Evolutionary conservation across 2,113 vertebrate genomes (phyloP), one percentile per base, ranked within the genome.

Genomic region (Chionomys nivalis): DNA sequence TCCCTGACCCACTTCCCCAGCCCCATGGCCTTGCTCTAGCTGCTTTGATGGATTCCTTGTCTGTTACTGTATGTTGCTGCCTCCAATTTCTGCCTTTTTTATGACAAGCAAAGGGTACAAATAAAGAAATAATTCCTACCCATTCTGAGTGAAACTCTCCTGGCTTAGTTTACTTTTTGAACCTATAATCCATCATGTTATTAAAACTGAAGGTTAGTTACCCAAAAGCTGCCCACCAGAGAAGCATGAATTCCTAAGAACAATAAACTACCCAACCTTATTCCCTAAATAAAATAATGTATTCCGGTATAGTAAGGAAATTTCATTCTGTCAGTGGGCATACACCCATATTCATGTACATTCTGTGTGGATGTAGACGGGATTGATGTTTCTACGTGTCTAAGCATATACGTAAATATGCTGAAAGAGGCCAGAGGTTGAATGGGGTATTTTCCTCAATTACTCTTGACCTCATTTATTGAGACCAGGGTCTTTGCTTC

Each of bases 291-390:
- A 73, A 89, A 52, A 65, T 4, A 61, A 70, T 70, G 42, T 83
- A 23, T 52, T 78, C 39, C 0, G 21, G 31, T 36, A 31, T 0
- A 52, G 2, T 8, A 81, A 0, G 86, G 75, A 68, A 65, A n/a
- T 7, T 6, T 58, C 21, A 85, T 33, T 77, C 3, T 72, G 10
- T 89, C 12, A 12, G 14, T 0, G 78, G 36, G 58, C 47, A 85
- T 7, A 68, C 5, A 65, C 1, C 9, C 0, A 0, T 1, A 17
- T 3, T 16, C 14, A 44, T 13, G 16, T 28, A 77, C 24, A 3
- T 77, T 75, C 8, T 47, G 10, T 42, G 8, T 73, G 3, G 39
- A 21, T 21, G 61, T 14, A 14, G 12, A 52, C 0, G 61, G 16
- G 31, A 5, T 12, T 31, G 31, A 33, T 68, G 31, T 68, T 68